A percentile compares a stretch with the other conserved stretches of the same genome.
Conservation (phyloP, 2,113 vertebrate species). For the Dermatemys mawii region DNA sequence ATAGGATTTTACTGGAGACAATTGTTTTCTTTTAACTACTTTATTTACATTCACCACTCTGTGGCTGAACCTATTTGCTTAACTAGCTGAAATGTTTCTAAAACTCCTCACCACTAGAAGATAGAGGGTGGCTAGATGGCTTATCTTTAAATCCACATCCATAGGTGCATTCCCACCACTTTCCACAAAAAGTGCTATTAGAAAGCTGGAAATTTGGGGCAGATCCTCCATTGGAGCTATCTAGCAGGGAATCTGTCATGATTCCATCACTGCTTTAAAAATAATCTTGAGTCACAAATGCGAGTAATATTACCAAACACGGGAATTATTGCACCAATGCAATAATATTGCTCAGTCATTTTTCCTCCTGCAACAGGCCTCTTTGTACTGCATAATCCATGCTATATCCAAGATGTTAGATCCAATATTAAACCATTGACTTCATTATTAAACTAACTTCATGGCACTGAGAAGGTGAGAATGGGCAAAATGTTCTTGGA, state of each 20-base stretch:
- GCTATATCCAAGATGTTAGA: slow-evolving; percentile 55
- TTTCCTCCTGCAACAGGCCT: slow-evolving; percentile 29
- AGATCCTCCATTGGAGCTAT: slow-evolving; percentile 52
- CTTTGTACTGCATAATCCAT: slow-evolving; percentile 52
- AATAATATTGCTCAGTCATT: slow-evolving; percentile 56
- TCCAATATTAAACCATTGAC: slow-evolving; percentile 14
- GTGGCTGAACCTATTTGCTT: not conserved
- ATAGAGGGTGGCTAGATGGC: not conserved
- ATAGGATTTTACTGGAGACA: not conserved
- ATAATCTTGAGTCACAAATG: slow-evolving; percentile 69
- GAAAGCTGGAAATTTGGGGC: slow-evolving; percentile 43
- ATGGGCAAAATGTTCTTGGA: slow-evolving; percentile 11
- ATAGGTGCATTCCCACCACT: not conserved
- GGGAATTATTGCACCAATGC: slow-evolving; percentile 69
- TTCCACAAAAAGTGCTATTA: slow-evolving; percentile 27
- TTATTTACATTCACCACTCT: not conserved
- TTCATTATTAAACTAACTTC: slow-evolving; percentile 44
- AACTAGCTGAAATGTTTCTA: not conserved
- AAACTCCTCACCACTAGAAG: not conserved
- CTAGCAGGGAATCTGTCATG: slow-evolving; percentile 59
- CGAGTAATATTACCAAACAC: slow-evolving; percentile 63
- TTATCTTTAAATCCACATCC: slow-evolving; percentile 26
- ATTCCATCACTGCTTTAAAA: slow-evolving; percentile 69
- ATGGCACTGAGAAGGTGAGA: not conserved
- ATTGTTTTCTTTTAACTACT: not conserved